Evolutionary conservation across 2,888 invertebrate genomes (phyloP).

Genomic region (Erebia palarica): DNA sequence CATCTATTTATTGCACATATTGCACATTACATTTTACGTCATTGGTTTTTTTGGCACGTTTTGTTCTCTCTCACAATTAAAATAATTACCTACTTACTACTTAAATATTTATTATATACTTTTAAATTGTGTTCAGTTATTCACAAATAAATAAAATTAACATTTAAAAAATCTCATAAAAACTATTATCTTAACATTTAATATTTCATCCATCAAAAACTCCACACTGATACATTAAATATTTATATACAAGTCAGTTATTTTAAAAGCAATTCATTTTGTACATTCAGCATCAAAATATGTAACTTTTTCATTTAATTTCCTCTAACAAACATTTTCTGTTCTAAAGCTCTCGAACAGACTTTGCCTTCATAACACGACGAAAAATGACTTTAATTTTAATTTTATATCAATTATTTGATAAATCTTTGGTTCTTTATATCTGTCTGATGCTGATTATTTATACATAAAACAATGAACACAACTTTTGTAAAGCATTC

Average conservation of each 20-base stretch:
- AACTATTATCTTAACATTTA: background rate
- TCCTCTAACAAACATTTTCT: no score
- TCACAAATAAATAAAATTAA: constrained; percentile 25
- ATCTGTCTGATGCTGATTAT: constrained; percentile 9
- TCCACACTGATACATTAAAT: no score
- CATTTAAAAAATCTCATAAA: constrained; percentile 2
- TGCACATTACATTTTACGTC: constrained; percentile 18
- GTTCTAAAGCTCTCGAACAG: no score
- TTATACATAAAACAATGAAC: constrained; percentile 3
- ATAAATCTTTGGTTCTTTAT: background rate
- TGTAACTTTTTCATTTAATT: no score
- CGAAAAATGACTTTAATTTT: no score
- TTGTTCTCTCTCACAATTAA: constrained; percentile 18
- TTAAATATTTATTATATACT: constrained; percentile 18
- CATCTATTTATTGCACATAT: constrained; percentile 22
- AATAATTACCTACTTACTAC: constrained; percentile 16
- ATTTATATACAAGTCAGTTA: constrained; percentile 1
- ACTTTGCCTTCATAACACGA: no score
- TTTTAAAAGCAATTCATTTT: background rate
- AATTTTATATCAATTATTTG: no score
- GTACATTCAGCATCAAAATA: background rate
- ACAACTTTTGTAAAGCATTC: constrained; percentile 2
- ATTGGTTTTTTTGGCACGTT: constrained; percentile 45
- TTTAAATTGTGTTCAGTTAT: constrained; percentile 28
- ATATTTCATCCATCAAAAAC: background rate